Base-by-base conservation (phyloP, 2,113 vertebrate species). In the Coptodon bakossiorum region DNA sequence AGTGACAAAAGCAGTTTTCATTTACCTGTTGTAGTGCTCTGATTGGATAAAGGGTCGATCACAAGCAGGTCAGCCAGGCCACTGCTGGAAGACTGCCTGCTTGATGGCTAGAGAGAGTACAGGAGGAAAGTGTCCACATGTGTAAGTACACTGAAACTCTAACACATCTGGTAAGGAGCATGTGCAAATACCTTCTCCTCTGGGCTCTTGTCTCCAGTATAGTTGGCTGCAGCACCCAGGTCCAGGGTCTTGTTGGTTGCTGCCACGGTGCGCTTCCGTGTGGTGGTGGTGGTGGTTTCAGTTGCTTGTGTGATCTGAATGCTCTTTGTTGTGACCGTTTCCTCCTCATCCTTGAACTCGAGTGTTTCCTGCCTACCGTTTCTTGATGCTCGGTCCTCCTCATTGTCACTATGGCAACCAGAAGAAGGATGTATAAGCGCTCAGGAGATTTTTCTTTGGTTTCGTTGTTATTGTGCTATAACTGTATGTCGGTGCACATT, bases 321-420 rank as follows among this genome's bases (percentile, higher is more conserved):
- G 86, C 97, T 98, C 96, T 99, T 99, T 1, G 97, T 97, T 11
- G 98, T 98, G 89, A 98, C 97, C 0, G 97, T 97, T 85, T 99
- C 98, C 88, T 99, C 98, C 91, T 99, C 98, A 84, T 99, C 98
- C 96, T 98, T 99, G 92, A 99, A 99, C 93, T 99, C 98, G 36
- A 97, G 95, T 82, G 97, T 97, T 83, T 97, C 97, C 86, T 92
- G 94, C 17, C 91, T 86, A 4, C 96, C 95, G 91, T 98, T 97
- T 96, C 97, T 96, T 1, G 97, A 96, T 82, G 96, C 96, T 68
- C 96, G 95, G 90, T 98, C 98, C 24, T 97, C 99, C 91, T 99
- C 98, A 3, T 97, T 98, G 95, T 99, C 98, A 92, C 98, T 99
- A 93, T 82, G 86, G 95, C 57, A 92, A 91, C 81, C 80, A 86